These are phyloP conservation scores for Hemiprocne comata DNA, from an alignment of 2,113 vertebrate genomes.

Conservation along the genomic window DNA sequence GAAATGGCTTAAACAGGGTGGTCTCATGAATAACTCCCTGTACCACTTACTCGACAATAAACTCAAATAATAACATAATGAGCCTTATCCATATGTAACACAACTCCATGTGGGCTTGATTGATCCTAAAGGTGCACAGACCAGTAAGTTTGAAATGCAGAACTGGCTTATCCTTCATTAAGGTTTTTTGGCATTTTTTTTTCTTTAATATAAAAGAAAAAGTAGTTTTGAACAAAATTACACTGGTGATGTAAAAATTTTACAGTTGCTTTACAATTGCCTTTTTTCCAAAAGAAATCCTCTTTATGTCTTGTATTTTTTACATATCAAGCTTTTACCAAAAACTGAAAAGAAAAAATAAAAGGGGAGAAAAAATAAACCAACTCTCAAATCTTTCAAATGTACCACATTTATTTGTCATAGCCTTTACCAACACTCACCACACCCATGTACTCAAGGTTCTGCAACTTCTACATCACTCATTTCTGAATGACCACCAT, in stretches of 20 bases:
- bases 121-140: not conserved
- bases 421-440: not conserved
- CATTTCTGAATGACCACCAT: not conserved
- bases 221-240: not conserved
- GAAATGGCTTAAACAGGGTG: constrained; percentile 39
- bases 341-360: not conserved
- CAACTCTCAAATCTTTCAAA: not conserved
- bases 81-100: not conserved
- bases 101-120: not conserved
- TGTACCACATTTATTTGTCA: not conserved
- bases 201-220: not conserved
- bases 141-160: not conserved
- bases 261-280: not conserved
- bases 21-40: constrained; percentile 51
- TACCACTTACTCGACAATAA: constrained; percentile 31
- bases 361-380: not conserved
- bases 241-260: accelerated
- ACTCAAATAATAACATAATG: constrained; percentile 37
- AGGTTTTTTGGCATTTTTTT: not conserved
- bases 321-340: not conserved
- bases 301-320: not conserved
- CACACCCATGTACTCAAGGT: not conserved
- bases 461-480: not conserved
- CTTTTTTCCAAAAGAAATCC: not conserved
- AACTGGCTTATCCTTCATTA: not conserved